These are phyloP conservation scores for Camponotus floridanus DNA, from an alignment of 1,140 invertebrate genomes.

Conservation along the genomic window DNA sequence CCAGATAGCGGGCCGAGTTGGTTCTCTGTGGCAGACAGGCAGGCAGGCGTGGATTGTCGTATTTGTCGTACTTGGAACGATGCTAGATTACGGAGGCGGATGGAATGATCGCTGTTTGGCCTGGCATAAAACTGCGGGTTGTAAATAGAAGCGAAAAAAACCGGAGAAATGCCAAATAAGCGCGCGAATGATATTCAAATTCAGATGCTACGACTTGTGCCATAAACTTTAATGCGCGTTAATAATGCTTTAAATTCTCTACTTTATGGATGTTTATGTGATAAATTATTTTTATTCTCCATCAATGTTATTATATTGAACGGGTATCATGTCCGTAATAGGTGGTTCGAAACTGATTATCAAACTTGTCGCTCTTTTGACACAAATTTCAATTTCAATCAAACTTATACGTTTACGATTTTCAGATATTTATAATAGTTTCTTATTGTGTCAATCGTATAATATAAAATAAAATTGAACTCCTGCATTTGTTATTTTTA, in stretches of 20 bases:
- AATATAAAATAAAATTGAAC: neutral
- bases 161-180: slow-evolving; percentile 49
- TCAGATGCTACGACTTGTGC: slow-evolving; percentile 7
- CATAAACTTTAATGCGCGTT: slow-evolving; percentile 10
- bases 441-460: neutral
- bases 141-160: slow-evolving; percentile 56
- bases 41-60: slow-evolving; percentile 65
- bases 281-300: neutral
- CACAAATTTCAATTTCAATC: neutral
- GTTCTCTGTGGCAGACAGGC: slow-evolving; percentile 56
- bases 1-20: slow-evolving; percentile 57
- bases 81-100: slow-evolving; percentile 61
- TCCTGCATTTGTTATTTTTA: too few relatives aligned
- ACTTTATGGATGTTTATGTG: neutral
- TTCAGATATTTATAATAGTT: neutral
- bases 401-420: neutral
- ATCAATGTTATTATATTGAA: neutral
- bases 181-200: slow-evolving; percentile 27
- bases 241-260: neutral
- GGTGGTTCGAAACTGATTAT: neutral
- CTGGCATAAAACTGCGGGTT: slow-evolving; percentile 51
- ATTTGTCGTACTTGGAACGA: slow-evolving; percentile 63
- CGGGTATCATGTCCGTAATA: neutral
- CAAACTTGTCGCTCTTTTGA: neutral
- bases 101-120: slow-evolving; percentile 51